These are phyloP conservation scores for Stenopsyche tienmushanensis DNA, from an alignment of 1,140 invertebrate species.

Conservation along the genomic window DNA sequence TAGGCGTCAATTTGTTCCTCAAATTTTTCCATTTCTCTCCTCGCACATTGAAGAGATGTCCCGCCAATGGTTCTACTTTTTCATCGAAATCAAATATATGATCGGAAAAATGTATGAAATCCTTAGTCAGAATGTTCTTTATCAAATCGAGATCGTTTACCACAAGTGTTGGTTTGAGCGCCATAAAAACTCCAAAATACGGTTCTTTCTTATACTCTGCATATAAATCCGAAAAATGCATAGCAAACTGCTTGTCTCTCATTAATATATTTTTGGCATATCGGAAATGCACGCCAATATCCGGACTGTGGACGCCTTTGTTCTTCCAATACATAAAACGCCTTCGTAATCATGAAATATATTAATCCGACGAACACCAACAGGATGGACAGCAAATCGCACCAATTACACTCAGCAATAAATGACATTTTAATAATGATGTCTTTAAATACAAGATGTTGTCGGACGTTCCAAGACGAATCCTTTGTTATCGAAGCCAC, in stretches of 20 bases:
- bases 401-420: neutral
- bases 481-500: no score
- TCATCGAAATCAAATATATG: constrained; percentile 55
- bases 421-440: neutral
- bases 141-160: constrained; percentile 57
- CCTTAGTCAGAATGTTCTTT: constrained; percentile 59
- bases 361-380: neutral
- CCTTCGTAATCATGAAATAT: neutral
- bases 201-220: neutral
- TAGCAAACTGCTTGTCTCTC: constrained; percentile 45
- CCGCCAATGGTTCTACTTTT: constrained; percentile 43
- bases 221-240: constrained; percentile 44
- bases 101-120: constrained; percentile 60
- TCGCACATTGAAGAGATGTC: constrained; percentile 48
- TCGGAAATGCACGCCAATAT: neutral
- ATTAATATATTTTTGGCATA: constrained; percentile 44
- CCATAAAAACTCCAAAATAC: constrained; percentile 44
- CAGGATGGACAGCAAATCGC: neutral
- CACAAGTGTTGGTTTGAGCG: constrained; percentile 49
- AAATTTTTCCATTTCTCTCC: constrained; percentile 46
- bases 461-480: no score
- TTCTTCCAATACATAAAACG: constrained; percentile 1
- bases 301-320: neutral
- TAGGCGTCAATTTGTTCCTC: constrained; percentile 42
- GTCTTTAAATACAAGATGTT: neutral